Base-by-base conservation (phyloP, 2,797 vertebrate species). In the Halcyon leucocephala region DNA sequence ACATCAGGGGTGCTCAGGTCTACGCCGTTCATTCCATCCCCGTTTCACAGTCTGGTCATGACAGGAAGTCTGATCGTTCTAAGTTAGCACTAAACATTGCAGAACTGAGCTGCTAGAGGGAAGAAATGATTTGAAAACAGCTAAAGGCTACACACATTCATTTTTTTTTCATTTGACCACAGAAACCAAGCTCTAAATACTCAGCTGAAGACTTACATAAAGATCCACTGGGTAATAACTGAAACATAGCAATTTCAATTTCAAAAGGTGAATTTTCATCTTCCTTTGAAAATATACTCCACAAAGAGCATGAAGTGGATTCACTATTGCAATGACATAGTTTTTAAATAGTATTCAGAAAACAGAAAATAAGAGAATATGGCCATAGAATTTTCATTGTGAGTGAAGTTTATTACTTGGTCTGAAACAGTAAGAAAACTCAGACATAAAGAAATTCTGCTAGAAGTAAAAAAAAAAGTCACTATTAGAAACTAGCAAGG, bases 31-130 rank as follows among this genome's bases (percentile, higher is more conserved):
- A 91, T 41, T 26, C 69, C 41, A 66, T 35, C 64, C 80, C 57
- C 2, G 0, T 79, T 81, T 89, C 6, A 1, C 61, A 81, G 62
- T 25, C 65, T 90, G 74, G 83, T 82, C 41, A 33, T 24, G 70
- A 91, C 93, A 97, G 97, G 96, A 97, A 98, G 90, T 90, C 89
- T 83, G 88, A 51, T 76, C 2, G 44, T 76, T 28, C 7, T 57
- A 52, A 89, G 80, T 82, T 42, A 76, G 35, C 61, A 60, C 77
- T 80, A 78, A 82, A 81, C 64, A 79, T 25, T 90, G 86, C 93
- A 91, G 80, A 95, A 95, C 82, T 49, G 69, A 95, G 74, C 79
- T 95, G 93, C 89, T 97, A 67, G 88, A 86, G 86, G 55, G 69
- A 94, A 96, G 70, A 90, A 69, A 72, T 69, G 1, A 60, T 93